phyloP scores from a whole-genome alignment of 2,888 invertebrate genomes.

The Synanthedon formicaeformis region DNA sequence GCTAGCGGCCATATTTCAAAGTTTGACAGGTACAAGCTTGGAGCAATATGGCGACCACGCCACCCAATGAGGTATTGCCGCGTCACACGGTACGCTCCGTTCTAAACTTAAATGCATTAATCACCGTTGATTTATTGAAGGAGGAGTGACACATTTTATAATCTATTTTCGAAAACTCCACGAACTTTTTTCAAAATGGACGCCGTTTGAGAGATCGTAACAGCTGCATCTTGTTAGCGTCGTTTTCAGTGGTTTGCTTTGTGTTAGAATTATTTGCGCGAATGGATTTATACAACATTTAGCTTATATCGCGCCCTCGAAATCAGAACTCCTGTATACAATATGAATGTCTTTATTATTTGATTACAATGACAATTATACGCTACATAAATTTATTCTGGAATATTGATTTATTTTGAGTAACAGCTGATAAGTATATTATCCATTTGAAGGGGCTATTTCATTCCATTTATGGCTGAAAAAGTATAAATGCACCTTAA shows the following conservation, averaged over 20 bases:
- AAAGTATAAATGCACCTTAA: slow-evolving; percentile 19
- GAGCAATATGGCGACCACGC: slow-evolving; percentile 67
- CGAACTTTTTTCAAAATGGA: slow-evolving; percentile 64
- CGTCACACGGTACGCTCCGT: slow-evolving; percentile 58
- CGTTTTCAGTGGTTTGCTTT: slow-evolving; percentile 47
- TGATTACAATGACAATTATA: slow-evolving; percentile 48
- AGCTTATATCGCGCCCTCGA: slow-evolving; percentile 30
- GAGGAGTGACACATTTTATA: slow-evolving; percentile 70
- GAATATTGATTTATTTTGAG: slow-evolving; percentile 44
- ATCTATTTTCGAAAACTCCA: slow-evolving; percentile 66
- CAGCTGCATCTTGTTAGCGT: slow-evolving; percentile 68
- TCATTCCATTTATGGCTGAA: not conserved
- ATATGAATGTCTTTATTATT: slow-evolving; percentile 39
- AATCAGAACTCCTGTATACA: slow-evolving; percentile 7
- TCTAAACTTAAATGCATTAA: slow-evolving; percentile 59
- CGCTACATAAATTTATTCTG: slow-evolving; percentile 38
- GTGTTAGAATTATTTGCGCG: slow-evolving; percentile 60
- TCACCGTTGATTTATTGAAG: slow-evolving; percentile 64
- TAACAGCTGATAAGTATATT: slow-evolving; percentile 31
- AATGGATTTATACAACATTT: slow-evolving; percentile 37
- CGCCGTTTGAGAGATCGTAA: slow-evolving; percentile 47
- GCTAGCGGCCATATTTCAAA: slow-evolving; percentile 61
- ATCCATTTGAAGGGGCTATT: not conserved
- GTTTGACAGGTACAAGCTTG: slow-evolving; percentile 68
- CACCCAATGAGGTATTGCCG: slow-evolving; percentile 66